phyloP scores from a whole-genome alignment of 2,113 vertebrate species.

The Recurvirostra avosetta region DNA sequence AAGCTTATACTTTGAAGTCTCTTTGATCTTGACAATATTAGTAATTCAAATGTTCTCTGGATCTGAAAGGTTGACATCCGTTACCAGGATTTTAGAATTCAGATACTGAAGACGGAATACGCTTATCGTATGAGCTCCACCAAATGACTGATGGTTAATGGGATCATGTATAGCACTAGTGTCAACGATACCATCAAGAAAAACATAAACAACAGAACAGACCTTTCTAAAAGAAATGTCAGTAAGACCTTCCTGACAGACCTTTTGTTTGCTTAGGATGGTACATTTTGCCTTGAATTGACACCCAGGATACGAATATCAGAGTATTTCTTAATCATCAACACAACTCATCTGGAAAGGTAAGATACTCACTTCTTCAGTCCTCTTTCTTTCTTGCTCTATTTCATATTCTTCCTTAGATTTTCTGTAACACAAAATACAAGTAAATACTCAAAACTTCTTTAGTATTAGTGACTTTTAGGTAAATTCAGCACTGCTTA shows the following conservation, averaged over 20 bases:
- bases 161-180: neutral
- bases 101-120: neutral
- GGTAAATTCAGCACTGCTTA: neutral
- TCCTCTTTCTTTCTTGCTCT: conserved; percentile 77
- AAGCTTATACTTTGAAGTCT: conserved; percentile 2
- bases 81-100: neutral
- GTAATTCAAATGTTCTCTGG: neutral
- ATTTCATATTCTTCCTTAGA: conserved; percentile 95
- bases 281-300: neutral
- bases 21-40: conserved; percentile 40
- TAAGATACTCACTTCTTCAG: conserved; percentile 63
- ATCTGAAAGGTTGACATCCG: neutral
- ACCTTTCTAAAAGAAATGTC: neutral
- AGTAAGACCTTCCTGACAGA: neutral
- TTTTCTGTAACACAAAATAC: conserved; percentile 77
- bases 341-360: neutral
- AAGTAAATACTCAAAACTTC: neutral
- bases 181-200: neutral
- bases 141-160: neutral
- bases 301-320: neutral
- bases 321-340: neutral
- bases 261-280: neutral
- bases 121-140: neutral
- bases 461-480: neutral
- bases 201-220: neutral